Evolutionary conservation across 2,797 vertebrate species (phyloP), one percentile per base, ranked within the genome.

Genomic region (Pseudopleuronectes americanus): DNA sequence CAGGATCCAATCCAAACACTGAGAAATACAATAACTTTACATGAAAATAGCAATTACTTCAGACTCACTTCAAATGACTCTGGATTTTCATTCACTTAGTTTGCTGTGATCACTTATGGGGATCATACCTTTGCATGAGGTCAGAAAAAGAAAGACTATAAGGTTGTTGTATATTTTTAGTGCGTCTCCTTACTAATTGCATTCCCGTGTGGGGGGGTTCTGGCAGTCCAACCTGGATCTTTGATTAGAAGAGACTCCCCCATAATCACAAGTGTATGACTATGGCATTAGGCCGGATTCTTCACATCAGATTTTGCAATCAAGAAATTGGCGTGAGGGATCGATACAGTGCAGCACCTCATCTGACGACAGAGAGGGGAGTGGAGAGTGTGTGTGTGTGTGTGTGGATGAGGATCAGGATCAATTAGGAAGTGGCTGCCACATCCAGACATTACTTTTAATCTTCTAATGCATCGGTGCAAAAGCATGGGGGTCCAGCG

Each of bases 401-500:
- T 17, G 55, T 74, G 77, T 71, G 60, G 81, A 58, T 70, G 80
- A 41, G 68, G 75, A 77, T 86, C 59, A 80, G 82, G 92, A 92
- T 94, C 92, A 94, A 94, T 94, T 94, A 93, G 84, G 82, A 89
- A 89, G 83, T 52, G 21, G 81, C 89, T 77, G 84, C 90, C 76
- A 83, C 83, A 21, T 92, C 84, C 87, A 94, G 88, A 93, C 91
- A 87, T 93, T 92, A 91, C 88, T 91, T 94, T 93, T 94, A 94
- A 95, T 95, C 93, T 93, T 90, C 93, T 95, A 95, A 95, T 94
- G 94, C 92, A 93, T 91, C 59, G 48, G 71, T 38, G 80, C 79
- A 68, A 88, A 90, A 84, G 89, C 72, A 70, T 56, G 68, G 80
- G 79, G 81, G 69, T 78, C 69, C 7, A 23, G 68, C 67, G 60